A percentile compares a stretch with the other conserved stretches of the same genome.
phyloP scores from a whole-genome alignment of 2,797 vertebrate genomes.

The Coccyzus lansbergi region DNA sequence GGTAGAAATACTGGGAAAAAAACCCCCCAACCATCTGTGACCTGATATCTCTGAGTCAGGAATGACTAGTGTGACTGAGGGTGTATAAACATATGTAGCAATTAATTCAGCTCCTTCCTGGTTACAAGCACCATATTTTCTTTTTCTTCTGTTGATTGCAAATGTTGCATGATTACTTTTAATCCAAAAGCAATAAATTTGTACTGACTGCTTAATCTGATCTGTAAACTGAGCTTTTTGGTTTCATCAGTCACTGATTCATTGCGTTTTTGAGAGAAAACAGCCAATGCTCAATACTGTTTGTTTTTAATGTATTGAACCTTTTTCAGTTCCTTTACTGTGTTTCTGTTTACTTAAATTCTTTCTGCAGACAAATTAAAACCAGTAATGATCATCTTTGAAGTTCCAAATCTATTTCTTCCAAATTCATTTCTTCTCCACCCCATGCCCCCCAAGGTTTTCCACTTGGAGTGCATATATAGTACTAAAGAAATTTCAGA shows the following conservation, averaged over 20 bases:
- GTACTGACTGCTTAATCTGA: conserved; percentile 29
- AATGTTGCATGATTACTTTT: background rate
- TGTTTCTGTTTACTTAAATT: conserved; percentile 6
- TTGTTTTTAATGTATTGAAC: background rate
- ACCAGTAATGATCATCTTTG: background rate
- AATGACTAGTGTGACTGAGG: background rate
- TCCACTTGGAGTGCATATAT: background rate
- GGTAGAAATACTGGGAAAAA: background rate
- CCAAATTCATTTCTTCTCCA: fast-evolving
- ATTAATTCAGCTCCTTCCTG: background rate
- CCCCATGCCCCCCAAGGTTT: fast-evolving
- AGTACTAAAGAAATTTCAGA: background rate
- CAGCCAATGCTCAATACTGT: background rate
- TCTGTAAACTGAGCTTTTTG: conserved; percentile 21
- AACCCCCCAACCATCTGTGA: background rate
- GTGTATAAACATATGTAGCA: background rate
- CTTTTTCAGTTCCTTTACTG: background rate
- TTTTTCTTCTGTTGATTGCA: conserved; percentile 3
- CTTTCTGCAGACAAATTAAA: background rate
- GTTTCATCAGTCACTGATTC: conserved; percentile 16
- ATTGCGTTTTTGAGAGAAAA: conserved; percentile 17
- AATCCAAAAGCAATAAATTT: conserved; percentile 53
- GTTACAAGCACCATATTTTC: background rate
- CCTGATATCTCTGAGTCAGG: background rate
- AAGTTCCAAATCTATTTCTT: background rate